Conservation (phyloP, 1,140 invertebrate genomes). For the Bombus pascuorum region DNA sequence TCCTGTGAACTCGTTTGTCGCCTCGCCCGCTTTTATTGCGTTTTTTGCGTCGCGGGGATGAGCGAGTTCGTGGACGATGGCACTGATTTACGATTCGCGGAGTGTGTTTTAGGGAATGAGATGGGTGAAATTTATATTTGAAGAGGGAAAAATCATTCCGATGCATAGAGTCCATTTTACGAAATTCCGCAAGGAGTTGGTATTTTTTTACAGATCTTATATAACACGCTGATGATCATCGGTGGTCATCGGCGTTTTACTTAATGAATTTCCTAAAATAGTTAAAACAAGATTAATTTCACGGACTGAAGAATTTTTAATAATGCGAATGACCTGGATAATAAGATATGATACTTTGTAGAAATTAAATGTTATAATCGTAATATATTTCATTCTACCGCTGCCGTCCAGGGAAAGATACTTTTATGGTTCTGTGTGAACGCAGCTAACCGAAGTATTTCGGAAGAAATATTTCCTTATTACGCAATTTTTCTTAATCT, state of each 20-base stretch:
- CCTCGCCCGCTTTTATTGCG: too few species aligned
- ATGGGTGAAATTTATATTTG: neutral
- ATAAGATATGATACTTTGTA: too few species aligned
- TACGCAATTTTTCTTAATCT: neutral
- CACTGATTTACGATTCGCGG: neutral
- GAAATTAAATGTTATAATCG: too few species aligned
- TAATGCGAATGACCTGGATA: too few species aligned
- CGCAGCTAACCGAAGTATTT: neutral
- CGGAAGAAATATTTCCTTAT: neutral
- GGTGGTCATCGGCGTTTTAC: too few species aligned
- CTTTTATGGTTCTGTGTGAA: neutral
- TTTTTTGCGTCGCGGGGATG: too few species aligned
- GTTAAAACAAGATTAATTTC: too few species aligned
- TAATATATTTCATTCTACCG: too few species aligned
- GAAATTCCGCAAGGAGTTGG: neutral
- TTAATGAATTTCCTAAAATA: too few species aligned
- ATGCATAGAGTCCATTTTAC: too few species aligned
- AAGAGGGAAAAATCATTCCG: neutral
- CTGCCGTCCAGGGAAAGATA: neutral
- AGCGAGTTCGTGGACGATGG: neutral
- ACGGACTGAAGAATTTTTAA: too few species aligned
- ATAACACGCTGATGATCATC: too few species aligned
- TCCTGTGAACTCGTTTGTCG: neutral
- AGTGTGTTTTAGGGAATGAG: neutral
- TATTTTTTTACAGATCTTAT: neutral